Base-by-base conservation (phyloP, 2,888 invertebrate species). In the Antheraea assamensis region DNA sequence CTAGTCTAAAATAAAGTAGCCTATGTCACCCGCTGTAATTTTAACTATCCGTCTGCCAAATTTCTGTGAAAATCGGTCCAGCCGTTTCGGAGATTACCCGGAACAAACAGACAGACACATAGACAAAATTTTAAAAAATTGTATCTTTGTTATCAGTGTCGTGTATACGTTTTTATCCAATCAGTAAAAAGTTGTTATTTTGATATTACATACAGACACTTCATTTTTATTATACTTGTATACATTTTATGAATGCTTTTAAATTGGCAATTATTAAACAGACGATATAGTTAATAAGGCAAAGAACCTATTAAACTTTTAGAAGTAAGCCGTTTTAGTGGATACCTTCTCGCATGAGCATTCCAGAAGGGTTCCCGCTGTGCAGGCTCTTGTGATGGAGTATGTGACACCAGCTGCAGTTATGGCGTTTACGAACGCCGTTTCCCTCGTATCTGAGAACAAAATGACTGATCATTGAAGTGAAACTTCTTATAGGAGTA, bases 381-480 rank as follows among this genome's bases (percentile, higher is more conserved):
- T 98, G 92, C 98, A 98, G 70, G 98, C 98, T 84, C 97, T 96
- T 42, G 98, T 98, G 80, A 98, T 97, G 71, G 98, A 96, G 90
- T 96, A 98, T 61, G 98, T 97, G 73, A 98, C 97, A 21, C 98
- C 98, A 0, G 98, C 98, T 0, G 98, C 97, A 17, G 98, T 97
- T 84, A 98, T 97, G 73, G 98, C 98, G 89, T 98, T 98, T 82
- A 98, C 97, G 91, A 98, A 98, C 73, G 98, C 98, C 71, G 98
- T 98, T 91, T 98, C 98, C 79, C 98, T 95, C 10, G 98, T 98
- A 93, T 98, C 98, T 98, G 96, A 75, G 66, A 76, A 82, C 74
- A 85, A 64, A 64, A 27, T 27, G 17, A 5, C 0, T 30, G 30
- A 64, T 64, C 3, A 64, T 64, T 58, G n/a, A n/a, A n/a, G n/a